phyloP scores from a whole-genome alignment of 2,797 vertebrate genomes.

The Ptychadena robeensis region DNA sequence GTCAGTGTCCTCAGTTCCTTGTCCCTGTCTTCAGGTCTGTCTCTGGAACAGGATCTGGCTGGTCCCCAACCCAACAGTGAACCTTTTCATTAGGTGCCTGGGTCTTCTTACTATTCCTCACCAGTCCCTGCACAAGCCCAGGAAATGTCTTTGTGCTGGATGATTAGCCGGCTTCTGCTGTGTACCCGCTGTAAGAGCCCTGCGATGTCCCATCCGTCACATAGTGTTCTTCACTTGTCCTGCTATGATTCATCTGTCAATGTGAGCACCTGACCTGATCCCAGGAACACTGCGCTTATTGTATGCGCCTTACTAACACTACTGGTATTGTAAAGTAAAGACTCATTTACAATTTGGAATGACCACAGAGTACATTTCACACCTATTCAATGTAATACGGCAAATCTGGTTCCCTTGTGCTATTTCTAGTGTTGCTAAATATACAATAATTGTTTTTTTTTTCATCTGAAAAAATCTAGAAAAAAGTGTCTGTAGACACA shows the following conservation, averaged over 20 bases:
- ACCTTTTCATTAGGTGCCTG: slow-evolving; percentile 50
- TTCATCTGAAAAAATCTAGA: not conserved
- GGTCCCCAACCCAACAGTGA: slow-evolving; percentile 44
- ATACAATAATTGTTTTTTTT: not conserved
- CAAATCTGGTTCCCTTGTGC: not conserved
- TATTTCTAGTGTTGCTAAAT: not conserved
- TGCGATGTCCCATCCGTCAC: slow-evolving; percentile 47
- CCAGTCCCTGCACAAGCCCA: slow-evolving; percentile 50
- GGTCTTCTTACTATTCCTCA: slow-evolving; percentile 55
- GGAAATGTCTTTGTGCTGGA: slow-evolving; percentile 53
- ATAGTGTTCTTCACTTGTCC: slow-evolving; percentile 38
- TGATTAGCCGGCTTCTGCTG: slow-evolving; percentile 27
- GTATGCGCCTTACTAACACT: slow-evolving; percentile 4
- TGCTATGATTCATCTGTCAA: slow-evolving; percentile 23
- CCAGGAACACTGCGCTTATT: slow-evolving; percentile 25
- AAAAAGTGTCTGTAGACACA: too few species aligned
- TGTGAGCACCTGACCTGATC: slow-evolving; percentile 22
- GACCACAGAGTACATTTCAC: not conserved
- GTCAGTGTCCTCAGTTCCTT: slow-evolving; percentile 36
- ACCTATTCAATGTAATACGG: not conserved
- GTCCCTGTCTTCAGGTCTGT: slow-evolving; percentile 38
- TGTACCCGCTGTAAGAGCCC: slow-evolving; percentile 22
- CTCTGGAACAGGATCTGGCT: slow-evolving; percentile 50
- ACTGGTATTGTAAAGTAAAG: not conserved
- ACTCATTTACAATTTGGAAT: not conserved